phyloP scores from a whole-genome alignment of 2,113 vertebrate genomes.

The Leptosomus discolor region DNA sequence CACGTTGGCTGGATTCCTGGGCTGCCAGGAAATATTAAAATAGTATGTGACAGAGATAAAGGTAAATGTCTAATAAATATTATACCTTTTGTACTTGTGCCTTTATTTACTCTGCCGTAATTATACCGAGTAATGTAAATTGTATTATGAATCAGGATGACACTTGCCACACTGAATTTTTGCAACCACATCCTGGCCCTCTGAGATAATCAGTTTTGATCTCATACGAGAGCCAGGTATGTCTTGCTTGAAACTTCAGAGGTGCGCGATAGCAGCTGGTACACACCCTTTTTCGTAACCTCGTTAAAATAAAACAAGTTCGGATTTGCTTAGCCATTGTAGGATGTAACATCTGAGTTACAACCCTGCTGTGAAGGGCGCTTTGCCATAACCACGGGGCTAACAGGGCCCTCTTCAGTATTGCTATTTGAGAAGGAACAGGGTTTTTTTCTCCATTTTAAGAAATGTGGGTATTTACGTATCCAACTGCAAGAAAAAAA shows the following conservation, averaged over 20 bases:
- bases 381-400: conserved; percentile 19
- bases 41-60: neutral
- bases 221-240: conserved; percentile 20
- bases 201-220: conserved; percentile 40
- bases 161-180: conserved; percentile 29
- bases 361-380: neutral
- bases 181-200: conserved; percentile 47
- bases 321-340: conserved; percentile 59
- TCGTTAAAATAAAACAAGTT: conserved; percentile 51
- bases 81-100: conserved; percentile 17
- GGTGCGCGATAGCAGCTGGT: neutral
- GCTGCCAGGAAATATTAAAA: neutral
- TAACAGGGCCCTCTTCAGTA: neutral
- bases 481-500: neutral
- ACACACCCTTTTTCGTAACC: conserved; percentile 24
- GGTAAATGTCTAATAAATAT: conserved; percentile 21
- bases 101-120: conserved; percentile 57
- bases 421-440: neutral
- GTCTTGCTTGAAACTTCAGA: conserved; percentile 44
- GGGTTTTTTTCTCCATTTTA: neutral
- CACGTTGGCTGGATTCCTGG: neutral
- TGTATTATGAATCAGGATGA: conserved; percentile 39
- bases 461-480: conserved; percentile 25
- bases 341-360: conserved; percentile 36
- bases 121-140: conserved; percentile 15